Evolutionary conservation across 2,113 vertebrate species (phyloP).

Genomic region (Beaufortia kweichowensis): DNA sequence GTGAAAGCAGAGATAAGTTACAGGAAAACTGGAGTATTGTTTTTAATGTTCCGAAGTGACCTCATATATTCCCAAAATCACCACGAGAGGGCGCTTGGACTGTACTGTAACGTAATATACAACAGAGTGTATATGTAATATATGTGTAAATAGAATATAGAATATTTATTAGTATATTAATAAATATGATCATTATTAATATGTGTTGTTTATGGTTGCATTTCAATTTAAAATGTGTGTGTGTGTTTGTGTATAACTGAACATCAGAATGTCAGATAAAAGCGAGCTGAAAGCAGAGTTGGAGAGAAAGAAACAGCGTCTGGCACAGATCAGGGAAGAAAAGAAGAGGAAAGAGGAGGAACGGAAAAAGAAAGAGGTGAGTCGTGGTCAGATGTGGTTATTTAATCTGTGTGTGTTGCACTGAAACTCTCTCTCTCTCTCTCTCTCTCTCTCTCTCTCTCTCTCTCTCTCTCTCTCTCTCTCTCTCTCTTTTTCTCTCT

Average conservation of each 20-base stretch:
- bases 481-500: not conserved
- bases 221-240: not conserved
- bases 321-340: slow-evolving; percentile 77
- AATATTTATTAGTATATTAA: no score
- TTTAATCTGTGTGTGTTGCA: slow-evolving; percentile 1
- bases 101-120: no score
- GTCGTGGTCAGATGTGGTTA: not conserved
- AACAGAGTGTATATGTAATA: no score
- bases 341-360: slow-evolving; percentile 79
- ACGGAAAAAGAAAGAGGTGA: slow-evolving; percentile 77
- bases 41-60: not conserved
- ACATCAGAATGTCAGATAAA: slow-evolving; percentile 73
- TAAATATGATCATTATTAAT: no score
- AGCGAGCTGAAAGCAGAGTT: slow-evolving; percentile 77
- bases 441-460: slow-evolving; percentile 2
- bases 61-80: not conserved
- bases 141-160: no score
- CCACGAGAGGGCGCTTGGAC: slow-evolving; percentile 1
- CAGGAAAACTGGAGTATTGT: no score
- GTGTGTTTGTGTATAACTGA: slow-evolving; percentile 8
- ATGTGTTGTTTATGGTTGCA: no score
- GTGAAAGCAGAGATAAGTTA: no score
- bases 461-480: not conserved
- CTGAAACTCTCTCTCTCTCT: not conserved
- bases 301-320: slow-evolving; percentile 77